Evolutionary conservation across 2,888 invertebrate genomes (phyloP).

Genomic region (Luffia ferchaultella): DNA sequence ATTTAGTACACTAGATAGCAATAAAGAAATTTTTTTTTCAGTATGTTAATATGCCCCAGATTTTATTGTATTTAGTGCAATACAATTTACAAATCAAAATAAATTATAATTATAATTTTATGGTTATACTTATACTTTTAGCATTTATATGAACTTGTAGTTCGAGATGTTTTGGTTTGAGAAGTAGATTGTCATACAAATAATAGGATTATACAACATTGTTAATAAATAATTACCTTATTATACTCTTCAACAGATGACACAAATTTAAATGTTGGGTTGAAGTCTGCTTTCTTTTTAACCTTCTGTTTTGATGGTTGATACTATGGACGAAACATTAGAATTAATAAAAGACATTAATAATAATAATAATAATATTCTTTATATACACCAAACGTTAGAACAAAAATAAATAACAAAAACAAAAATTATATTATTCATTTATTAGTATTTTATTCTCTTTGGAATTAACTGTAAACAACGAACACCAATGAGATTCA

Average conservation of each 20-base stretch:
- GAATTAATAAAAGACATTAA: slow-evolving; percentile 2
- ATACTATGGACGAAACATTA: slow-evolving; percentile 62
- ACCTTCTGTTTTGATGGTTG: slow-evolving; percentile 83
- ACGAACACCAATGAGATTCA: neutral
- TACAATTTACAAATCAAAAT: too few species aligned
- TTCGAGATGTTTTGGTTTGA: too few species aligned
- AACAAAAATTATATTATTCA: neutral
- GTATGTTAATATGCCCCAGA: too few species aligned
- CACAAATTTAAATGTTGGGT: slow-evolving; percentile 83
- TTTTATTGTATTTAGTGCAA: too few species aligned
- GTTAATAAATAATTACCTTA: slow-evolving; percentile 38
- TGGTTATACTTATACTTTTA: too few species aligned
- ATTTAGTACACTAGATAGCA: too few species aligned
- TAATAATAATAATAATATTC: too few species aligned
- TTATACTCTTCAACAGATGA: slow-evolving; percentile 82
- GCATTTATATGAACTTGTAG: too few species aligned
- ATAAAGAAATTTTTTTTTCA: too few species aligned
- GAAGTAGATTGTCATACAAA: too few species aligned
- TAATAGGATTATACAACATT: too few species aligned
- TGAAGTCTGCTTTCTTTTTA: slow-evolving; percentile 77
- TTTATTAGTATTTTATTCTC: slow-evolving; percentile 3
- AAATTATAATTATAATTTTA: too few species aligned
- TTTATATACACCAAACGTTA: neutral
- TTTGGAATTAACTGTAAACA: slow-evolving; percentile 1
- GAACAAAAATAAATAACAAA: neutral